A percentile compares a stretch with the other conserved stretches of the same genome.
Evolutionary conservation across 2,888 invertebrate genomes (phyloP).

Genomic region (Trissolcus japonicus): DNA sequence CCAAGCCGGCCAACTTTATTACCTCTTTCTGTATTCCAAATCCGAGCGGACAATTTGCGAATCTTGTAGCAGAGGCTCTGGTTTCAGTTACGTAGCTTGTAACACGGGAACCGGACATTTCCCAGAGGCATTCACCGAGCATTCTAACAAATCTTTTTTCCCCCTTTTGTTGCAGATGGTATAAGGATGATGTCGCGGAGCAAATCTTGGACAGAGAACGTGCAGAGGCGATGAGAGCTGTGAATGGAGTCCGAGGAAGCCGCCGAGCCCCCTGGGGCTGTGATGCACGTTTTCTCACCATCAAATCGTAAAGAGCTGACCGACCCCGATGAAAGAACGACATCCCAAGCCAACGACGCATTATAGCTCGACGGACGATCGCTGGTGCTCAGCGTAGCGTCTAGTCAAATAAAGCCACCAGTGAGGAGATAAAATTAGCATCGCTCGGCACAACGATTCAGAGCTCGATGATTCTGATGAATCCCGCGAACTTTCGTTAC

Average conservation of each 20-base stretch:
- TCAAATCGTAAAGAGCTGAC: slow-evolving; percentile 54
- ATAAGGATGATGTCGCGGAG: slow-evolving; percentile 55
- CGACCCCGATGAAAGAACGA: slow-evolving; percentile 45
- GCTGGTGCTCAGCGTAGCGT: slow-evolving; percentile 15
- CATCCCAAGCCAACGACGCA: slow-evolving; percentile 17
- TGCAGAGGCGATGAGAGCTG: slow-evolving; percentile 71
- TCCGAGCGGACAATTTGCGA: slow-evolving; percentile 6
- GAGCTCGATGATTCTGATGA: slow-evolving; percentile 22
- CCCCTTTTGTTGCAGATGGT: slow-evolving; percentile 53
- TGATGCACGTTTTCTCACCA: slow-evolving; percentile 64
- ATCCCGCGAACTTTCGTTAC: slow-evolving; percentile 18
- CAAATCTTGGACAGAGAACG: slow-evolving; percentile 42
- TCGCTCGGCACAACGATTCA: slow-evolving; percentile 31
- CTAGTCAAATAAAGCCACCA: slow-evolving; percentile 25
- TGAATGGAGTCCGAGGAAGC: slow-evolving; percentile 75
- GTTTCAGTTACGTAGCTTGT: slow-evolving; percentile 44
- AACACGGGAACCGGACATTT: slow-evolving; percentile 35
- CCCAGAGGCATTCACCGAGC: slow-evolving; percentile 41
- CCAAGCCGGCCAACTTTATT: no score
- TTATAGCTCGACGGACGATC: slow-evolving; percentile 31
- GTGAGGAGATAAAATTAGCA: slow-evolving; percentile 35
- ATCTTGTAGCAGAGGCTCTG: not conserved
- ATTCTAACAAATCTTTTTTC: slow-evolving; percentile 26
- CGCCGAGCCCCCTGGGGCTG: slow-evolving; percentile 75
- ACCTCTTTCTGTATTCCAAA: no score